These are phyloP conservation scores for Neoitamus cyanurus DNA, from an alignment of 2,888 invertebrate genomes.

Conservation along the genomic window DNA sequence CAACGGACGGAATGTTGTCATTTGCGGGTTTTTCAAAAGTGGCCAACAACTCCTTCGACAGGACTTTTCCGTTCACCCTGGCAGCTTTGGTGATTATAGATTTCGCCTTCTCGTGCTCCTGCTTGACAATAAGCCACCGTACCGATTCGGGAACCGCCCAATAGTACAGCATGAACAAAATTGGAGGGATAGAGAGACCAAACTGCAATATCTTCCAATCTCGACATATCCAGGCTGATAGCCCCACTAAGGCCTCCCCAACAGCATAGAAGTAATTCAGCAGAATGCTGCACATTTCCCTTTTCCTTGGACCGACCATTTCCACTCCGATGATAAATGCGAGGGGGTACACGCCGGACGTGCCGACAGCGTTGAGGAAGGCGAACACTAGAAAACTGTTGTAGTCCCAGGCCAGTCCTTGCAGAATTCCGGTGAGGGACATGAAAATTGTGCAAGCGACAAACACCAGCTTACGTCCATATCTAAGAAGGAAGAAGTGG, in stretches of 20 bases:
- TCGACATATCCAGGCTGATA: constrained; percentile 70
- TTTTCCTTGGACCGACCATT: constrained; percentile 72
- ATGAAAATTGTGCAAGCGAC: constrained; percentile 70
- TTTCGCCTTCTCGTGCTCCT: constrained; percentile 69
- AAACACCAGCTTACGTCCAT: constrained; percentile 71
- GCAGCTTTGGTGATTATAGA: constrained; percentile 71
- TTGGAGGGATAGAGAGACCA: constrained; percentile 71
- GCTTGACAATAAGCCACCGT: constrained; percentile 73
- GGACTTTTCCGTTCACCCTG: constrained; percentile 68
- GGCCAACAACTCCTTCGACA: constrained; percentile 66
- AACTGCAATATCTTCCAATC: constrained; percentile 73
- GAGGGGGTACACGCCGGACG: constrained; percentile 71
- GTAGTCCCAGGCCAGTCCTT: constrained; percentile 69
- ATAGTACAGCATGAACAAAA: constrained; percentile 71
- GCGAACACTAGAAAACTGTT: constrained; percentile 69
- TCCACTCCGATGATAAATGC: constrained; percentile 74
- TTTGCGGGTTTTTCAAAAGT: constrained; percentile 61
- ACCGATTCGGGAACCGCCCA: constrained; percentile 76
- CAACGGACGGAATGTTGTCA: neutral
- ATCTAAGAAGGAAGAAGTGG: constrained; percentile 62
- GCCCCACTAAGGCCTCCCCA: constrained; percentile 73
- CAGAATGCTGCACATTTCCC: constrained; percentile 73
- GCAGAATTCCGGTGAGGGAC: constrained; percentile 70
- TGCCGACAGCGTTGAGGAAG: constrained; percentile 72
- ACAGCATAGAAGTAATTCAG: constrained; percentile 74